A percentile compares a stretch with the other conserved stretches of the same genome.
phyloP scores from a whole-genome alignment of 2,113 vertebrate species.

The Haemorhous mexicanus region DNA sequence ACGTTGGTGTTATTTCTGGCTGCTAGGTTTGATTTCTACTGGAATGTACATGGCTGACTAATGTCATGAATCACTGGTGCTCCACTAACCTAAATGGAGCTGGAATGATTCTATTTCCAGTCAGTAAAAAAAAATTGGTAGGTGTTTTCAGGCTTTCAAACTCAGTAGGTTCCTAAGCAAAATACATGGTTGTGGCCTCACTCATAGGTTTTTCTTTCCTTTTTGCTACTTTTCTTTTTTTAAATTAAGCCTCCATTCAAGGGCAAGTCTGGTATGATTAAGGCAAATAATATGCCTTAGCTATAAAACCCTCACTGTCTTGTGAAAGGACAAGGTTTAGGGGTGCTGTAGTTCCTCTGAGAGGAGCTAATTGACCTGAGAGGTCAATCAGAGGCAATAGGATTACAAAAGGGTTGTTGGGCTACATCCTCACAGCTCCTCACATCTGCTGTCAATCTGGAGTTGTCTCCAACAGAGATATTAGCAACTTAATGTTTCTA shows the following conservation, averaged over 20 bases:
- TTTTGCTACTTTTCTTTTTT: not conserved
- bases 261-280: not conserved
- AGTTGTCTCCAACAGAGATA: not conserved
- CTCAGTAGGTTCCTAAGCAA: not conserved
- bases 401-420: not conserved
- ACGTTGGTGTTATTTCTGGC: not conserved
- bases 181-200: not conserved
- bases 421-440: not conserved
- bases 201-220: not conserved
- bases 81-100: slow-evolving; percentile 27
- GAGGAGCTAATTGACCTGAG: not conserved
- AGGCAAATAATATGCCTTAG: not conserved
- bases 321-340: not conserved
- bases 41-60: not conserved
- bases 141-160: not conserved
- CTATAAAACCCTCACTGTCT: not conserved
- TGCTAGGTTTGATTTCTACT: not conserved
- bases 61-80: not conserved
- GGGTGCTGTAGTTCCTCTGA: not conserved
- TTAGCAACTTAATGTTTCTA: not conserved
- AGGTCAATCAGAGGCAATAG: not conserved
- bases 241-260: not conserved
- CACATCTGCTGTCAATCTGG: not conserved
- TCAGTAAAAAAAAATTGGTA: not conserved
- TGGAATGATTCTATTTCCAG: not conserved